Conservation (phyloP, 2,888 invertebrate species). For the Oligia latruncula region DNA sequence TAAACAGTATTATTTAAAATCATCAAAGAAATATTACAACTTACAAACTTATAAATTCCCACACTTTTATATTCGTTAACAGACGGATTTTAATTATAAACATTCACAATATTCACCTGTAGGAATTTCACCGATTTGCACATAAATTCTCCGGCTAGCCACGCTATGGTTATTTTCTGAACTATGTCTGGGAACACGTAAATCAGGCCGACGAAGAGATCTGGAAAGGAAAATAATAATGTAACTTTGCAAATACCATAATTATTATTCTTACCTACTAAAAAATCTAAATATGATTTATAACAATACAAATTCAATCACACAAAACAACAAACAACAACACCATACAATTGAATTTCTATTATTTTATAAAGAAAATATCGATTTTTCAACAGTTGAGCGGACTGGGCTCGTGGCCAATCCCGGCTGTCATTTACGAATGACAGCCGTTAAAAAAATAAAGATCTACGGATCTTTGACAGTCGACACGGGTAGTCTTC, state of each 20-base stretch:
- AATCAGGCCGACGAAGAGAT: slow-evolving; percentile 96
- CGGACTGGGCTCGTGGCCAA: no score
- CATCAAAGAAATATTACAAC: slow-evolving; percentile 3
- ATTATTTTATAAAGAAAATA: no score
- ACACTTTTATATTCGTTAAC: slow-evolving; percentile 7
- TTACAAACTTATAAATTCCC: not conserved
- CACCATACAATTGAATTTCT: no score
- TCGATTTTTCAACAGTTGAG: no score
- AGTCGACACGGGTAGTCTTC: not conserved
- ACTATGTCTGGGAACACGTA: slow-evolving; percentile 97
- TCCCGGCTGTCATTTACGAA: not conserved
- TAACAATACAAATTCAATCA: no score
- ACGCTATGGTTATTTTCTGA: slow-evolving; percentile 96
- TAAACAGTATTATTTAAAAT: slow-evolving; percentile 18
- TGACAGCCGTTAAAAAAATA: no score
- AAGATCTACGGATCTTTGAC: not conserved
- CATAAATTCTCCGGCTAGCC: slow-evolving; percentile 96
- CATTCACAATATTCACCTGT: slow-evolving; percentile 88
- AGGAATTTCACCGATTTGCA: slow-evolving; percentile 96
- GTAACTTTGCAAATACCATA: not conserved
- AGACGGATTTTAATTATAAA: slow-evolving; percentile 25
- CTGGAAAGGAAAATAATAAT: slow-evolving; percentile 85
- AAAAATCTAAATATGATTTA: no score
- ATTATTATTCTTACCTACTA: no score
- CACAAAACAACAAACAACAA: no score